Evolutionary conservation across 2,888 invertebrate genomes (phyloP).

Genomic region (Agrochola litura): DNA sequence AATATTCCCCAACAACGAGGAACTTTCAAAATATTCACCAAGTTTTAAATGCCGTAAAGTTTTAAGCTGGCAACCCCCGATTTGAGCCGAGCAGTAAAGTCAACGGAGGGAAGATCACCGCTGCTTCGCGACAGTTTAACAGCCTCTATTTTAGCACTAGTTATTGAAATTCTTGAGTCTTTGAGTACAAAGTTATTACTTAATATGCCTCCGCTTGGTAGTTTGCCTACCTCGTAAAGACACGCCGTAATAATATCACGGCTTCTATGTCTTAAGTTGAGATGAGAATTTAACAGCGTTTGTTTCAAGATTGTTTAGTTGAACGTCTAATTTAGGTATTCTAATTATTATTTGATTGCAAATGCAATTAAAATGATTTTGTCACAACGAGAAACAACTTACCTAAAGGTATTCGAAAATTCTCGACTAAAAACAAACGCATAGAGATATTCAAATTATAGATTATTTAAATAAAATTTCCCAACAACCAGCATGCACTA

Average conservation of each 20-base stretch:
- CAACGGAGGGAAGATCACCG: constrained; percentile 22
- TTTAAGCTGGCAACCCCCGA: constrained; percentile 32
- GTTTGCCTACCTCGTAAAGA: constrained; percentile 46
- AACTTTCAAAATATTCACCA: constrained; percentile 51
- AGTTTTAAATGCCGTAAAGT: constrained; percentile 50
- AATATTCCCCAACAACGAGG: constrained; percentile 28
- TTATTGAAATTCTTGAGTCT: constrained; percentile 64
- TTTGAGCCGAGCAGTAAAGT: constrained; percentile 46
- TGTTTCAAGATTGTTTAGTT: constrained; percentile 16
- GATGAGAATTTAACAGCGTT: constrained; percentile 35
- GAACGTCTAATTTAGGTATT: constrained; percentile 11
- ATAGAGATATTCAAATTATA: neutral
- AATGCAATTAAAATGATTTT: neutral
- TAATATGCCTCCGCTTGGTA: constrained; percentile 54
- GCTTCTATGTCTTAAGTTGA: constrained; percentile 50
- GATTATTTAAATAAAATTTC: neutral
- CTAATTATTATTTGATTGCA: constrained; percentile 12
- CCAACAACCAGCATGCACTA: neutral
- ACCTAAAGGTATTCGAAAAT: too few relatives aligned
- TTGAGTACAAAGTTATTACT: constrained; percentile 58
- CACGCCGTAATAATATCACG: constrained; percentile 49
- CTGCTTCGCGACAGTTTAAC: constrained; percentile 48
- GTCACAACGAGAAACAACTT: neutral
- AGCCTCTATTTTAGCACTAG: constrained; percentile 50
- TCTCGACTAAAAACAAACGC: neutral